These are phyloP conservation scores for Cygnus olor DNA, from an alignment of 2,797 vertebrate species.

Conservation along the genomic window DNA sequence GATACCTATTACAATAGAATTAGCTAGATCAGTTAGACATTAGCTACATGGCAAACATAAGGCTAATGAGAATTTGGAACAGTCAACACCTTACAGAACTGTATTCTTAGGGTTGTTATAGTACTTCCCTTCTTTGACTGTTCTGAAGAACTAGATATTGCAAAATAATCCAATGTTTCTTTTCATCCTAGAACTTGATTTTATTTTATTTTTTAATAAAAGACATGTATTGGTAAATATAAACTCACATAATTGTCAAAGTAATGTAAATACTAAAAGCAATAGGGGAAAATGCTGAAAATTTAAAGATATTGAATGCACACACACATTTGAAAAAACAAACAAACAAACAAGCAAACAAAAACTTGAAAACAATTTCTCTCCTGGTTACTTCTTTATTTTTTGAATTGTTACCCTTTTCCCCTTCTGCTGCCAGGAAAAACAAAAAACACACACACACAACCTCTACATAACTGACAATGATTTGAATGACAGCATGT, in stretches of 20 bases:
- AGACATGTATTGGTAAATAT: not conserved
- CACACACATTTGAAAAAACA: not conserved
- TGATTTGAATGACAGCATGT: slow-evolving; percentile 34
- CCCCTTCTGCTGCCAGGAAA: not conserved
- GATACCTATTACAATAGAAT: not conserved
- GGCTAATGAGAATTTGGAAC: not conserved
- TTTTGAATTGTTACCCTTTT: not conserved
- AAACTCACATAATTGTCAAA: not conserved
- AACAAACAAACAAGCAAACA: not conserved
- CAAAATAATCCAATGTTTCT: not conserved
- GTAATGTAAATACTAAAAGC: not conserved
- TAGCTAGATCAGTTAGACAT: not conserved
- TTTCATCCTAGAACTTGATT: not conserved
- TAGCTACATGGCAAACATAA: not conserved
- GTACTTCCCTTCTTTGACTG: not conserved
- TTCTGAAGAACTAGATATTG: not conserved
- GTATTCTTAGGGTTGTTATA: not conserved
- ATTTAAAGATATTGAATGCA: not conserved
- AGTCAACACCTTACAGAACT: not conserved
- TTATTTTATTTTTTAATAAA: not conserved
- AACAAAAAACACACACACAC: not conserved
- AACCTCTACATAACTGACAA: not conserved
- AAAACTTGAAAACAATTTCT: not conserved
- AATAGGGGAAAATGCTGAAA: not conserved
- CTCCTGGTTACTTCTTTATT: not conserved